Percentiles rank a stretch among this genome's conserved stretches.
Evolutionary conservation across 2,113 vertebrate species (phyloP).

Genomic region (Rana temporaria): DNA sequence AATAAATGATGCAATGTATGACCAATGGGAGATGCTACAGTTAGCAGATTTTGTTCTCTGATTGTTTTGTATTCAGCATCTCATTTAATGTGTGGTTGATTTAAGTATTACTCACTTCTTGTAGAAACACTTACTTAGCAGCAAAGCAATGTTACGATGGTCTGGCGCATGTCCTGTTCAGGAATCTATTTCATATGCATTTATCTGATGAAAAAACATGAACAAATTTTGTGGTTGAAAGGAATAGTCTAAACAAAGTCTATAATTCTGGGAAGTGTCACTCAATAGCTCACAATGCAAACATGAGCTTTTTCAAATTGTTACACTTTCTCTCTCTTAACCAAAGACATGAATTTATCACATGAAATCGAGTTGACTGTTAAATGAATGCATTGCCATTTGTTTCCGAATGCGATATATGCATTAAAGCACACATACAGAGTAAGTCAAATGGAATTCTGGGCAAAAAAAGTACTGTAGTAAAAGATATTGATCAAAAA

Average conservation of each 20-base stretch:
- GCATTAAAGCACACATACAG: too few species aligned
- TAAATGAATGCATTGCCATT: too few species aligned
- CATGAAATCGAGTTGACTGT: neutral
- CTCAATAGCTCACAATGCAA: conserved; percentile 65
- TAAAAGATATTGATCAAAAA: too few species aligned
- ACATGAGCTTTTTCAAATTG: conserved; percentile 53
- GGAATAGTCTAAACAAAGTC: conserved; percentile 62
- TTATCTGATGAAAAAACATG: conserved; percentile 41
- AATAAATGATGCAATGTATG: too few species aligned
- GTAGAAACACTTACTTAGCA: neutral
- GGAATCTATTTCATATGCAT: conserved; percentile 39
- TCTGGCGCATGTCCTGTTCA: conserved; percentile 27
- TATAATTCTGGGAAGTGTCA: conserved; percentile 72
- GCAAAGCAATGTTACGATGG: neutral
- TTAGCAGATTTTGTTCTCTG: neutral
- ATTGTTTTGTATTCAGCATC: neutral
- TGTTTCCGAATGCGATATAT: too few species aligned
- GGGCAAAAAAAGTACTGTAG: too few species aligned
- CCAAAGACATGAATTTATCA: conserved; percentile 6
- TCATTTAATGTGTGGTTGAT: neutral
- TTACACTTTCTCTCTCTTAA: conserved; percentile 26
- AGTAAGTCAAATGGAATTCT: too few species aligned
- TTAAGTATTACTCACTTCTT: conserved; percentile 19
- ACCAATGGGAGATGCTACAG: too few species aligned
- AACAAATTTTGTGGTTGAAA: conserved; percentile 58